These are phyloP conservation scores for Drosophila nebulosa DNA, from an alignment of 1,140 invertebrate genomes.

Conservation along the genomic window DNA sequence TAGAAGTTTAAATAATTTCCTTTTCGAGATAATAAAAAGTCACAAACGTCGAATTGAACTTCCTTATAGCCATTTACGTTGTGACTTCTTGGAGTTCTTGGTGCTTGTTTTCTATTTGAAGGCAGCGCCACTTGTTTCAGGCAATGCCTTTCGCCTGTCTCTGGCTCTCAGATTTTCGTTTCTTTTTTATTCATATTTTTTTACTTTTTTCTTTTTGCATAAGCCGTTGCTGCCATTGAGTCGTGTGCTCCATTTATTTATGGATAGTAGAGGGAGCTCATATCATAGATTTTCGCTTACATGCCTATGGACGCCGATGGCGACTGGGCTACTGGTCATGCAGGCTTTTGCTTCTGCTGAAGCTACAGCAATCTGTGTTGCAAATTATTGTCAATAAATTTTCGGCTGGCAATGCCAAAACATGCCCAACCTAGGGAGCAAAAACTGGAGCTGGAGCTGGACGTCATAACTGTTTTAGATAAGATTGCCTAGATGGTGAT, in stretches of 20 bases:
- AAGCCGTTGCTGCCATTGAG: constrained; percentile 27
- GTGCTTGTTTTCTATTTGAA: constrained; percentile 14
- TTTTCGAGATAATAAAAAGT: constrained; percentile 7
- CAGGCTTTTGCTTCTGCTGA: constrained; percentile 34
- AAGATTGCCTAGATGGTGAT: constrained; percentile 61
- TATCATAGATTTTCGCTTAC: constrained; percentile 65
- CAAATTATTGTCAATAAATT: constrained; percentile 77
- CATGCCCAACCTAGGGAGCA: constrained; percentile 20
- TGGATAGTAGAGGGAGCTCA: constrained; percentile 40
- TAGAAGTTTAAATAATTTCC: too few species aligned
- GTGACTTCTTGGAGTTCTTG: constrained; percentile 1
- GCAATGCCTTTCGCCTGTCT: constrained; percentile 46
- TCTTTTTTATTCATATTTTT: constrained; percentile 11
- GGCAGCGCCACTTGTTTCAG: constrained; percentile 57
- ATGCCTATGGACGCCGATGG: constrained; percentile 44
- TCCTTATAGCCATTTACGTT: constrained; percentile 36
- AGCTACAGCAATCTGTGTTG: constrained; percentile 55
- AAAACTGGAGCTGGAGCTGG: not conserved
- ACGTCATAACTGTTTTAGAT: constrained; percentile 75
- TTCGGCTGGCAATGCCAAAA: constrained; percentile 69
- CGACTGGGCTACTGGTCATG: constrained; percentile 67
- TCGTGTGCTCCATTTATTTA: constrained; percentile 70
- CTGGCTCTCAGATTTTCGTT: constrained; percentile 24
- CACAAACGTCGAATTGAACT: constrained; percentile 6
- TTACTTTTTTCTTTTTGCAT: constrained; percentile 47